Evolutionary conservation across 1,140 invertebrate genomes (phyloP), one percentile per base, ranked within the genome.

Genomic region (Psilanteris sp.): DNA sequence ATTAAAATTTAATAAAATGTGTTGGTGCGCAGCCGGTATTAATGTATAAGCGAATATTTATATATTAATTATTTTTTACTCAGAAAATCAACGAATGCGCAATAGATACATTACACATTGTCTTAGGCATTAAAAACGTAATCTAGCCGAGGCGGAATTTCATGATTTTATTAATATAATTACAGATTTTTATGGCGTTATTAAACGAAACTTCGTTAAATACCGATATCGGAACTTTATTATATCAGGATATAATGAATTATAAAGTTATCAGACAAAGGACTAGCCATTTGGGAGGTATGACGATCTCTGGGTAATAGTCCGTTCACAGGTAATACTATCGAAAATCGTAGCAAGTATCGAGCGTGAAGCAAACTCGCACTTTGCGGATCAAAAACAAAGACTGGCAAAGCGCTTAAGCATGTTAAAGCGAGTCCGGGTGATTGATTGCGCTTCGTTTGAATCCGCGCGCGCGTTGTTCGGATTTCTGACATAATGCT

Each of bases 381-480:
- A 59, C 34, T 62, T 73, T 50, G 70, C 57, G 43, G 70, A 66
- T 73, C 59, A 74, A 61, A 64, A 71, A 62, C 46, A 71, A 64
- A 67, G 62, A 55, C 66, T 14, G 46, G 48, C 18, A 59, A 57
- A 76, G 78, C 79, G 78, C 62, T 83, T 81, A 79, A 85, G 79
- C 78, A 61, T 77, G 82, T 81, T 82, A 83, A 78, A 72, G 77
- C 67, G 73, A 50, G 57, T 59, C 52, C 66, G 52, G 79, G 78
- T 82, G 80, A 85, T 84, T 83, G 81, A 85, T 85, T 80, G 71
- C 61, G 64, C 59, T 66, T 57, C 46, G 61, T 75, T 72, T 43
- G 64, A 59, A 62, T 70, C 61, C 62, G 62, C 36, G 62, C 46
- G 66, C 52, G 62, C 55, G 72, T 75, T 77, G 59, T 39, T 68